Percentiles rank a stretch among this genome's conserved stretches.
These are phyloP conservation scores for Lottia scabra DNA, from an alignment of 2,888 invertebrate species.

Conservation along the genomic window DNA sequence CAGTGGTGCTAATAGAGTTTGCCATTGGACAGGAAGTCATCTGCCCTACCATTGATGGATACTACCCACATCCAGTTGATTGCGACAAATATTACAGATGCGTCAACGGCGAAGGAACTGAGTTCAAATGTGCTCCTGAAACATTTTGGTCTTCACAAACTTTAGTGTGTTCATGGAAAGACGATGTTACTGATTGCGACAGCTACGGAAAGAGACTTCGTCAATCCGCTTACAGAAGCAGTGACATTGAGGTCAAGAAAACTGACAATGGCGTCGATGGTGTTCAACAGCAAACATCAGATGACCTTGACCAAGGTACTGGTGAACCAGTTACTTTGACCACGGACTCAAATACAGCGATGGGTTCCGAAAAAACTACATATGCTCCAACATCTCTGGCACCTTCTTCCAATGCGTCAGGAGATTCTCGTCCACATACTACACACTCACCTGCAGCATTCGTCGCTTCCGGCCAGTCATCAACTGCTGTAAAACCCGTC, in stretches of 20 bases:
- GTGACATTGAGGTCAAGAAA: background rate
- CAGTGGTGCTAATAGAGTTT: background rate
- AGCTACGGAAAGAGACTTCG: background rate
- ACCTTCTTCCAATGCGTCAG: no score
- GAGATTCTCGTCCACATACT: no score
- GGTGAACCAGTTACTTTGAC: no score
- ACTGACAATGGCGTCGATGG: no score
- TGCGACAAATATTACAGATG: conserved; percentile 32
- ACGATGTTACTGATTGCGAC: conserved; percentile 12
- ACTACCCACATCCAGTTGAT: conserved; percentile 27
- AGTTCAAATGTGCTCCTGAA: conserved; percentile 16
- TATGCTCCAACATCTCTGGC: no score
- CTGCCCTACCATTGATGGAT: conserved; percentile 27
- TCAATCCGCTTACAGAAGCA: background rate
- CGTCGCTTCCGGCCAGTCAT: no score
- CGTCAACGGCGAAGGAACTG: conserved; percentile 20
- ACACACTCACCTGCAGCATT: no score
- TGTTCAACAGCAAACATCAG: no score
- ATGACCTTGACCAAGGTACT: no score
- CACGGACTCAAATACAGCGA: no score
- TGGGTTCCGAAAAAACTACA: no score
- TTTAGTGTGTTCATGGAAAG: conserved; percentile 14
- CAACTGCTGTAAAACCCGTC: no score
- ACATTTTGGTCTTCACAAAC: conserved; percentile 16
- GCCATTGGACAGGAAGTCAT: background rate